Conservation (phyloP, 2,797 vertebrate species). For the Remorina albescens region DNA sequence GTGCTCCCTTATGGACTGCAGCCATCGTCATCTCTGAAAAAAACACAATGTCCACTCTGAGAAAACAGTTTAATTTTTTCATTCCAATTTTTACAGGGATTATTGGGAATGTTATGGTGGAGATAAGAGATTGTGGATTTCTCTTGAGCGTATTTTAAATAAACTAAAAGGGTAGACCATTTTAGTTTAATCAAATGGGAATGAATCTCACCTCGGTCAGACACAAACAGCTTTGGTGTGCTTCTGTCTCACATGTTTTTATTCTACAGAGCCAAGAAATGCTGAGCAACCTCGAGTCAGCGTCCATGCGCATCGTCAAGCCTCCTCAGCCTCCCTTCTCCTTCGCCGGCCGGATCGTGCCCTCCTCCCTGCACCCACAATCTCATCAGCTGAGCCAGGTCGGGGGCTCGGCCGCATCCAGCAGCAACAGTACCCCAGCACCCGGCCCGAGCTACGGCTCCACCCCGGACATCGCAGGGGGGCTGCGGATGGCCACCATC, state of each 20-base stretch:
- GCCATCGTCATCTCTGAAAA: slow-evolving; percentile 19
- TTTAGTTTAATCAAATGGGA: slow-evolving; percentile 65
- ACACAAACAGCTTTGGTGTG: not conserved
- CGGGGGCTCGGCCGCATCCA: slow-evolving; percentile 34
- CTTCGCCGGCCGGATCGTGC: slow-evolving; percentile 62
- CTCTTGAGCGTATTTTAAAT: not conserved
- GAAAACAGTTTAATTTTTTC: slow-evolving; percentile 64
- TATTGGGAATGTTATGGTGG: not conserved
- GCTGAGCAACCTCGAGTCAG: slow-evolving; percentile 90
- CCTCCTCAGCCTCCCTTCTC: slow-evolving; percentile 67
- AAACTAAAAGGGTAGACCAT: not conserved
- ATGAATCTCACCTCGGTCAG: slow-evolving; percentile 59
- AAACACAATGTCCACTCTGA: slow-evolving; percentile 46
- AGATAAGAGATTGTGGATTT: not conserved
- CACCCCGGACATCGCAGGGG: slow-evolving; percentile 81
- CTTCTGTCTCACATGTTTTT: slow-evolving; percentile 30
- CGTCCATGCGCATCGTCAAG: slow-evolving; percentile 90
- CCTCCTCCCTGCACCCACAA: slow-evolving; percentile 62
- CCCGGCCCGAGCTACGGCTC: slow-evolving; percentile 70
- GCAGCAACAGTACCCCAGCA: slow-evolving; percentile 63
- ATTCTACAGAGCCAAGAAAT: slow-evolving; percentile 90
- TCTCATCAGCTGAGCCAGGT: slow-evolving; percentile 62
- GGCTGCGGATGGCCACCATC: slow-evolving; percentile 93
- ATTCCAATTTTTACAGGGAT: slow-evolving; percentile 31
- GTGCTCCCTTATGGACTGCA: slow-evolving; percentile 16